Conservation (phyloP, 1,140 invertebrate species). For the Rhyzopertha dominica region DNA sequence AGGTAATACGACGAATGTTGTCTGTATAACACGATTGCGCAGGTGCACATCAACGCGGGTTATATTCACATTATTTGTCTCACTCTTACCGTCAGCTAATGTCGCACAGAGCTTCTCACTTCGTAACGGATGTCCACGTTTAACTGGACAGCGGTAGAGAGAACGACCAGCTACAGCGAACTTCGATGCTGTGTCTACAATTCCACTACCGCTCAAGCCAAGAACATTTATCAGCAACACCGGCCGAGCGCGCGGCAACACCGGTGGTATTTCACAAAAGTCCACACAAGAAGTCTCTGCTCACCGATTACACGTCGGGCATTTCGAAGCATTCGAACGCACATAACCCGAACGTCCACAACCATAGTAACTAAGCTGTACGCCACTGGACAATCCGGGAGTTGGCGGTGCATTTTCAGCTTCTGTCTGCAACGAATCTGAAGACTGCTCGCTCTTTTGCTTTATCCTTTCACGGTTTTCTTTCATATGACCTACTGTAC, state of each 20-base stretch:
- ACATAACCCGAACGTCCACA: not conserved
- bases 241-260: not conserved
- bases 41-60: no score
- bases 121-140: no score
- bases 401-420: not conserved
- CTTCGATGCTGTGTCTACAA: not conserved
- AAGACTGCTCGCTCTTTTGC: not conserved
- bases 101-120: no score
- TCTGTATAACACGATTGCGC: no score
- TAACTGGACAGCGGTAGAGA: no score
- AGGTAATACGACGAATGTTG: no score
- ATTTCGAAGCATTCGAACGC: not conserved
- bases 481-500: not conserved
- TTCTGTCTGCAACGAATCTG: not conserved
- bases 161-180: not conserved
- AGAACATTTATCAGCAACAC: not conserved
- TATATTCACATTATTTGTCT: no score
- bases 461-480: not conserved
- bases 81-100: no score
- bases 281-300: not conserved
- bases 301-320: not conserved
- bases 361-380: not conserved
- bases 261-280: not conserved
- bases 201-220: not conserved
- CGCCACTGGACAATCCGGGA: not conserved